Evolutionary conservation across 2,113 vertebrate genomes (phyloP), one percentile per base, ranked within the genome.

Genomic region (Cyprinodon variegatus): DNA sequence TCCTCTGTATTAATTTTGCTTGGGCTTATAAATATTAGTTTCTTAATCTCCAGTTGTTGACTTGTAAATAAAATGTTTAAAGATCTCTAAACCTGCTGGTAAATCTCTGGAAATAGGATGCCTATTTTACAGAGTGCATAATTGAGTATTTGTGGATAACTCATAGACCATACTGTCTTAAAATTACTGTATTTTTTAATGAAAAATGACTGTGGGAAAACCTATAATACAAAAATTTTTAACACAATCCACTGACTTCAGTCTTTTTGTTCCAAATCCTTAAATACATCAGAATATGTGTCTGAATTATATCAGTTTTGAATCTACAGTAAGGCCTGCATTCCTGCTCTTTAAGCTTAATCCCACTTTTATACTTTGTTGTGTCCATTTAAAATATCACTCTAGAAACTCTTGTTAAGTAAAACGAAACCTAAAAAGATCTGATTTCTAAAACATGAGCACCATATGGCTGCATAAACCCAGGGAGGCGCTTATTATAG

Each of bases 161-260:
- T 84, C 86, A 79, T 69, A 63, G 79, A 84, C 78, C 41, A 76
- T 43, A 68, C 13, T 61, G 14, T 67, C 22, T 72, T 36, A 60
- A 45, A 60, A 39, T 53, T 65, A 45, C 61, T 63, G 36, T 66
- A 71, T 83, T 80, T 40, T 74, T 22, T 29, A 29, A 60, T 67
- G 77, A 88, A 65, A 59, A 70, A 71, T 76, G 37, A 72, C 53
- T 22, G 36, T 37, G 59, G 72, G 77, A 82, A 66, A 70, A 83
- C 74, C 79, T 75, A 79, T 70, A 86, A 76, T 79, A 66, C 67
- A 81, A 80, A 70, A 50, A 0, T 43, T 87, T 85, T 90, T 90
- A 94, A 94, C 93, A 90, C 93, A 94, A 92, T 85, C 87, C 87
- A 77, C 50, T 59, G 70, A 81, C 68, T 91, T 67, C 59, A 29